Percentiles rank a stretch among this genome's conserved stretches.
These are phyloP conservation scores for Acrossocheilus wenchowensis DNA, from an alignment of 2,797 vertebrate species.

Conservation along the genomic window DNA sequence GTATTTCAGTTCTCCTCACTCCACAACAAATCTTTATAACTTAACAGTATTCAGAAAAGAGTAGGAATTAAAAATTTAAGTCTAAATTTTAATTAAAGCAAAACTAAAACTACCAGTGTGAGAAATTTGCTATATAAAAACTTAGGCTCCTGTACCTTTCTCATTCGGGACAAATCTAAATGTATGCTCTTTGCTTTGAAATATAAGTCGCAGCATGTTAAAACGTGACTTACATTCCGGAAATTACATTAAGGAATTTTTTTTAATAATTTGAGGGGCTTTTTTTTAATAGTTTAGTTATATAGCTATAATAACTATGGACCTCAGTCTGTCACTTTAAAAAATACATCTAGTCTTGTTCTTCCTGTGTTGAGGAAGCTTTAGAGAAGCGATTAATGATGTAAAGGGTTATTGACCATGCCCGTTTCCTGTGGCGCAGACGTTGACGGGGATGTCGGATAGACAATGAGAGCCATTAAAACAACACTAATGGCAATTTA, in stretches of 20 bases:
- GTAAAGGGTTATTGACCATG: conserved; percentile 75
- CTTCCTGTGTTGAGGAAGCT: conserved; percentile 70
- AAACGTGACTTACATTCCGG: background rate
- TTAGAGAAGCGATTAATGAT: conserved; percentile 77
- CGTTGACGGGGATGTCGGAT: conserved; percentile 76
- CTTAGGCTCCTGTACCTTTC: background rate
- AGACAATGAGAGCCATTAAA: conserved; percentile 83
- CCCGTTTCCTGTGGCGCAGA: conserved; percentile 81
- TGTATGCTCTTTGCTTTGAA: background rate
- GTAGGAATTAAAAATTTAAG: background rate
- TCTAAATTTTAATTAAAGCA: background rate
- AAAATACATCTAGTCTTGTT: conserved; percentile 63
- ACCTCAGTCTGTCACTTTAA: conserved; percentile 59
- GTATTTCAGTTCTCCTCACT: background rate
- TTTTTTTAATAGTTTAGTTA: conserved; percentile 64
- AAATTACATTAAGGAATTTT: background rate
- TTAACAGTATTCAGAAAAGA: background rate
- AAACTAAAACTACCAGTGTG: background rate
- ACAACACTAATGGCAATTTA: conserved; percentile 81
- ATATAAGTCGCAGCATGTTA: background rate
- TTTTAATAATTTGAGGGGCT: conserved; percentile 16
- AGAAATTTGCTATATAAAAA: background rate
- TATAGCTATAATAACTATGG: conserved; percentile 18
- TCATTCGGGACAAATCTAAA: background rate
- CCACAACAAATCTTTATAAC: background rate